Base-by-base conservation (phyloP, 2,888 invertebrate genomes). In the Acleris literana region DNA sequence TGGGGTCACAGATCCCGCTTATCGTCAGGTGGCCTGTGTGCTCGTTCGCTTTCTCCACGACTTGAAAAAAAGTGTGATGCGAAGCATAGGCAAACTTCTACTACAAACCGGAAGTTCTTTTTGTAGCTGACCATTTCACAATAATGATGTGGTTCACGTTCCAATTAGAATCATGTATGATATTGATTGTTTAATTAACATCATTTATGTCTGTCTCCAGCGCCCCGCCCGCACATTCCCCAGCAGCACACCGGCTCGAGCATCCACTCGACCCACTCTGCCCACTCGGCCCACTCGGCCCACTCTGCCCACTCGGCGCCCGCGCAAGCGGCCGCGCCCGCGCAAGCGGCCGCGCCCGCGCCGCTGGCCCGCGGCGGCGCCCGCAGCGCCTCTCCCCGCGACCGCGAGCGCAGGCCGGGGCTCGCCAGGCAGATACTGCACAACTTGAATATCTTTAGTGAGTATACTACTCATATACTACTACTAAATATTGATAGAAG, bases 361-460 rank as follows among this genome's bases (percentile, higher is more conserved):
- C 75, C 73, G 59, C 39, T 72, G 29, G 17, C 63, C 7, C 56
- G 74, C 57, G 64, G 48, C 53, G 79, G 85, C 25, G 83, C 86
- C 1, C 76, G 88, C 46, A 87, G 88, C 63, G 84, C 78, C 0
- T 89, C 90, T 18, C 90, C 90, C 0, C 71, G 83, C 13, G 68
- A 65, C 53, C 49, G 46, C 13, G 68, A 65, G 48, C 43, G 46
- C 55, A 89, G 89, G 74, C 88, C 88, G 6, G 86, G 89, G 81
- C 94, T 97, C 53, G 96, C 96, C 3, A 91, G 96, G 43, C 96
- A 96, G 76, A 96, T 97, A 78, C 88, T 97, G 69, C 96, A 95
- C 82, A 97, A 96, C 82, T 89, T 96, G 46, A 97, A 97, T 80
- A 97, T 97, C 84, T 97, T 97, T 79, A 94, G 96, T 93, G 82